These are phyloP conservation scores for Scotopteryx bipunctaria DNA, from an alignment of 2,888 invertebrate species.

Conservation along the genomic window DNA sequence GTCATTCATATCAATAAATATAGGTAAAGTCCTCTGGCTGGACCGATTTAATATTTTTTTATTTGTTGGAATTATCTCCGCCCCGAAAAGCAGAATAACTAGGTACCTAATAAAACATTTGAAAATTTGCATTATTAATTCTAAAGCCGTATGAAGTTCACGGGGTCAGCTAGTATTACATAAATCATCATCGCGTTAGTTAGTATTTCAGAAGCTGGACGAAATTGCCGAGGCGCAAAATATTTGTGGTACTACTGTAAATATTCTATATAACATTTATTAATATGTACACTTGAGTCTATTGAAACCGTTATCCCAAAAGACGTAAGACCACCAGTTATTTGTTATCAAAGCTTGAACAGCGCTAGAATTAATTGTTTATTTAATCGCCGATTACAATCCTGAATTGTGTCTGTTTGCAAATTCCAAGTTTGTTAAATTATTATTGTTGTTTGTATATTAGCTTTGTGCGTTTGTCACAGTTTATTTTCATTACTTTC, in stretches of 20 bases:
- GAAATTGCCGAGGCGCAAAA: no score
- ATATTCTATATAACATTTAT: neutral
- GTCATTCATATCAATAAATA: no score
- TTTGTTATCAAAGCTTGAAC: conserved; percentile 34
- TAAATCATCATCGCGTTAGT: no score
- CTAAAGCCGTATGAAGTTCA: no score
- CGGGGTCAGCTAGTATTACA: no score
- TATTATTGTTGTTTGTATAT: conserved; percentile 24
- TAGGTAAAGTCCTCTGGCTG: no score
- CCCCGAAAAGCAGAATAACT: no score
- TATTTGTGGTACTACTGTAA: neutral
- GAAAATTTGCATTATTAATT: no score
- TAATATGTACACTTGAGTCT: neutral
- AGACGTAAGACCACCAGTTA: conserved; percentile 29
- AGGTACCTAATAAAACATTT: no score
- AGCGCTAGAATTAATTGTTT: conserved; percentile 36
- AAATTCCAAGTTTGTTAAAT: conserved; percentile 21
- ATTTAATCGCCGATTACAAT: conserved; percentile 36
- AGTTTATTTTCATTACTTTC: neutral
- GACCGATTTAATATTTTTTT: no score
- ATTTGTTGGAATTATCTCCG: no score
- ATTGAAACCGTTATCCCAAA: conserved; percentile 12
- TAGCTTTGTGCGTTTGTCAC: conserved; percentile 21
- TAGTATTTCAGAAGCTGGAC: no score
- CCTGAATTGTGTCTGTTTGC: conserved; percentile 33